Evolutionary conservation across 2,888 invertebrate species (phyloP).

Genomic region (Didymodactylos carnosus): DNA sequence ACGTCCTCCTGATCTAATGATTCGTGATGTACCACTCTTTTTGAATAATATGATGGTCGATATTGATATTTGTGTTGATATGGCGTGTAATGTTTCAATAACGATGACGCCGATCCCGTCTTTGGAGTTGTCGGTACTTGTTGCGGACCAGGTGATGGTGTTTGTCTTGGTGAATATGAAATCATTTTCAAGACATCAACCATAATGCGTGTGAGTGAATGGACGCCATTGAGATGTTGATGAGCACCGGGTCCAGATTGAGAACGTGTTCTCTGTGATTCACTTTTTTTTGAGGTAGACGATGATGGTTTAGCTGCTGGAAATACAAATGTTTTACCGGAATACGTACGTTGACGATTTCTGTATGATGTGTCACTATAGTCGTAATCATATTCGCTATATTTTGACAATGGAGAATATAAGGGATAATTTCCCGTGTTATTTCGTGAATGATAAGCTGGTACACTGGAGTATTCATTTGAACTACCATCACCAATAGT

Average conservation of each 20-base stretch:
- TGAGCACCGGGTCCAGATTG: neutral
- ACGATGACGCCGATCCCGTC: neutral
- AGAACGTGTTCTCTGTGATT: neutral
- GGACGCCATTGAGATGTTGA: neutral
- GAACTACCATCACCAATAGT: too few relatives aligned
- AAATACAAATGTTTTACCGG: neutral
- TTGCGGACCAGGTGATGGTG: too few relatives aligned
- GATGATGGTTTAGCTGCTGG: neutral
- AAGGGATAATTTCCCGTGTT: neutral
- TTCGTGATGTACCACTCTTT: neutral
- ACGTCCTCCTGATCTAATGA: neutral
- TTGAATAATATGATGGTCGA: neutral
- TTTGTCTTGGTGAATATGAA: too few relatives aligned
- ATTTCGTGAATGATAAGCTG: neutral
- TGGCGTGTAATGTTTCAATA: neutral
- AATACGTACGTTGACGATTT: neutral
- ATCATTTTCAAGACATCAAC: neutral
- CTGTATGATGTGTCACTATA: neutral
- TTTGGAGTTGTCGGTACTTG: neutral
- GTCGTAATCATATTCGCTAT: neutral
- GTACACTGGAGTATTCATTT: neutral
- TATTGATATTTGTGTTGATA: neutral
- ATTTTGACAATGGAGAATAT: neutral
- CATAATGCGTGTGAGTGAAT: neutral
- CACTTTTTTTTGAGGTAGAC: too few relatives aligned